Evolutionary conservation across 1,140 invertebrate species (phyloP), one percentile per base, ranked within the genome.

Genomic region (Drosophila varians): DNA sequence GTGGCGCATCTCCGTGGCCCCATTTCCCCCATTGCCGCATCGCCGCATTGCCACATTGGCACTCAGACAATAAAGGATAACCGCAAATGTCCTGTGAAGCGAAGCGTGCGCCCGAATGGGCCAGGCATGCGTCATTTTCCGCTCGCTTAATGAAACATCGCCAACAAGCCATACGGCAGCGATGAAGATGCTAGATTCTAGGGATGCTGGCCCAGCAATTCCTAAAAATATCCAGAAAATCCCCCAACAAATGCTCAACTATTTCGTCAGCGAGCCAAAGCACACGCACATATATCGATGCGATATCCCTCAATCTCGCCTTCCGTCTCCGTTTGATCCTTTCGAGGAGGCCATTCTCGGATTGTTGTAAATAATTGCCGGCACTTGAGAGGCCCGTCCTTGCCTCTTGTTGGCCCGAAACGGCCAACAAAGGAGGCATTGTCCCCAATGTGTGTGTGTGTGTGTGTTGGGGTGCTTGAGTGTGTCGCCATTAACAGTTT

Each of bases 101-200:
- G 65, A 49, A 71, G 62, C 68, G 68, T 49, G 42, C 45, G 42
- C 45, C 58, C 45, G 14, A 34, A 51, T 31, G 53, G 49, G 45
- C 68, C 57, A 51, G 26, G 68, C 57, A 73, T 64, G 70, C 68
- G 70, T 73, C 70, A 73, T 73, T 73, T 73, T 73, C 56, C 57
- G 70, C 69, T 73, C 70, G 71, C 69, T 73, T 73, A 73, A 73
- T 72, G 69, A 69, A 68, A 69, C 65, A 42, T 68, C 62, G 62
- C 40, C 65, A 47, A 47, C 49, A 55, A 69, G 60, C 60, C 60
- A 47, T 68, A 47, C 42, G 28, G 56, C 18, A 3, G 28, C 28
- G 64, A 68, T 18, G 38, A 48, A 28, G 8, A 8, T 26, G 12
- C 19, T 31, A 2, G n/a, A n/a, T 25, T 7, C 43, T 46, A 11